Evolutionary conservation across 1,140 invertebrate species (phyloP), one percentile per base, ranked within the genome.

Genomic region (Drosophila willistoni): DNA sequence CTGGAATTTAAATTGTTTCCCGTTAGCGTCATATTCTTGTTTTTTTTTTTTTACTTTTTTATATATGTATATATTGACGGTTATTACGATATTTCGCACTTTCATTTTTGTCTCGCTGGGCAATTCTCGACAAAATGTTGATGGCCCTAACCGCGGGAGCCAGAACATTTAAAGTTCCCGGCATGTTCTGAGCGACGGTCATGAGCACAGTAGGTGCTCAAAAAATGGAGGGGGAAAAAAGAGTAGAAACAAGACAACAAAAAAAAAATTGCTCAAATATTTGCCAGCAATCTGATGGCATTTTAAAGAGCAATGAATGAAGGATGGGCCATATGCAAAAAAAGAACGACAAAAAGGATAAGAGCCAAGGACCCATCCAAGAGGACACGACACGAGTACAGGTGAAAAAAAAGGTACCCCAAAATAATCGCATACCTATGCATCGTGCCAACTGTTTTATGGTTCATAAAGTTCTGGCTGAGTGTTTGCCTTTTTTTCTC

Each of bases 391-490:
- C 44, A 33, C 55, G 55, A 34, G n/a, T 65, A 41, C 55, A 59
- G 56, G 56, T 59, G 33, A 33, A 59, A 59, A 59, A 57, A 59
- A 59, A 59, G 39, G 61, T 10, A 56, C 14, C 14, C 25, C 29
- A 79, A 81, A 72, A 51, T 51, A 51, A 51, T 68, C 74, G 74
- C 75, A 77, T 78, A 68, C 74, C 74, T 77, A 71, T 77, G 74
- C 75, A 77, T 71, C 74, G 63, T 77, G 71, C 68, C 73, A 78
- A 71, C 75, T 77, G 74, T 77, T 78, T 77, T 77, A 78, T 77
- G 75, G 75, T 77, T 78, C 75, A 78, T 78, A 78, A 78, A 78
- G 75, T 77, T 78, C 68, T 77, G 22, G 68, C 74, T 66, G 68
- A 77, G 74, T 77, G 73, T 60, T 70, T 71, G 55, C 55, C 55